A percentile compares a stretch with the other conserved stretches of the same genome.
These are phyloP conservation scores for Gasterosteus aculeatus DNA, from an alignment of 2,113 vertebrate genomes.

Conservation along the genomic window DNA sequence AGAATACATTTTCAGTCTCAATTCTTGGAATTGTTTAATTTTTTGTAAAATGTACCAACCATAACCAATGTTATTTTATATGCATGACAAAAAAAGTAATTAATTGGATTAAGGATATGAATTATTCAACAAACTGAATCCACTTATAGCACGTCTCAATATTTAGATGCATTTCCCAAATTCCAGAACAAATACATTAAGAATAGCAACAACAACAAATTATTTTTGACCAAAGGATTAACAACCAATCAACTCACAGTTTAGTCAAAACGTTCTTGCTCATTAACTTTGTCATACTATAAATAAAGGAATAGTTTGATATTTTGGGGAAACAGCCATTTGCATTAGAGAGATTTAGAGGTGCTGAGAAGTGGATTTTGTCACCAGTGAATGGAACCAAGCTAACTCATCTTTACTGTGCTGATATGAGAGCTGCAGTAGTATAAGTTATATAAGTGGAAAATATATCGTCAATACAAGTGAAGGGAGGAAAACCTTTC, in stretches of 20 bases:
- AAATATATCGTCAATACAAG: not conserved
- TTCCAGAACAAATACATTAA: not conserved
- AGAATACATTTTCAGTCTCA: not conserved
- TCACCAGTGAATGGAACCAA: not conserved
- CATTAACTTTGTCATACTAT: not conserved
- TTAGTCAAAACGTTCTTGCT: not conserved
- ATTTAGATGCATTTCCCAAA: not conserved
- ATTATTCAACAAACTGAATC: not conserved
- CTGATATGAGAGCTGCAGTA: not conserved
- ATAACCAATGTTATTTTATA: not conserved
- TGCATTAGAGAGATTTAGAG: not conserved
- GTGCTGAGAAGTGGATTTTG: not conserved
- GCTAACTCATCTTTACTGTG: not conserved
- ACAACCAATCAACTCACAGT: not conserved
- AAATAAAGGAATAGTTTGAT: not conserved
- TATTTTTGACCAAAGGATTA: not conserved
- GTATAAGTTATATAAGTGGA: not conserved
- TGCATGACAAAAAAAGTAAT: not conserved
- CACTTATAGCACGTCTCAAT: not conserved
- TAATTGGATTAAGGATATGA: not conserved
- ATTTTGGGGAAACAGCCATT: not conserved
- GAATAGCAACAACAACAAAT: not conserved
- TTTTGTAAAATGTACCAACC: no score
- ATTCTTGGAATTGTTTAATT: not conserved
- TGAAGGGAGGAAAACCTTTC: not conserved